Conservation (phyloP, 2,888 invertebrate species). For the Polydrusus tereticollis region DNA sequence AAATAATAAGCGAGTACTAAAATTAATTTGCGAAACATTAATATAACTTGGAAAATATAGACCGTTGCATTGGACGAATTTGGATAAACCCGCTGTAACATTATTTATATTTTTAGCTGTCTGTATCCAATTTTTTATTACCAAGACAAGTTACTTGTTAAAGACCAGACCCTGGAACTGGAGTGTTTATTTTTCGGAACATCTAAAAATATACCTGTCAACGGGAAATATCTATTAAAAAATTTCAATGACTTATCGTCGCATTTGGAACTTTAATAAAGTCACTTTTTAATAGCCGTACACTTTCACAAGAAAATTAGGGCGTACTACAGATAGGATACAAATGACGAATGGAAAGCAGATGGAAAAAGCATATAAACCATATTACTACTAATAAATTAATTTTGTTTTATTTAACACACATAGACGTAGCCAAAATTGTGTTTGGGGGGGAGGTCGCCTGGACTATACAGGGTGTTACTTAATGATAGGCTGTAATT, state of each 20-base stretch:
- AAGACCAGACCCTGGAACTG: slow-evolving; percentile 26
- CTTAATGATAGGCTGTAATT: too few relatives aligned
- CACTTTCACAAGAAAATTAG: background rate
- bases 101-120: slow-evolving; percentile 20
- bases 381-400: background rate
- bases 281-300: background rate
- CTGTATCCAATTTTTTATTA: slow-evolving; percentile 13
- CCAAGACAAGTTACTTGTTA: slow-evolving; percentile 26
- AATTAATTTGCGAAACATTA: too few relatives aligned
- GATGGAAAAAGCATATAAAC: background rate
- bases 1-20: too few relatives aligned
- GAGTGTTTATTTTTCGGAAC: slow-evolving; percentile 29
- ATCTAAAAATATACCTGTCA: slow-evolving; percentile 40
- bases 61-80: background rate
- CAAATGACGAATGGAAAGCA: background rate
- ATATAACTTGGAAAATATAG: too few relatives aligned
- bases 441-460: too few relatives aligned
- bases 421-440: too few relatives aligned
- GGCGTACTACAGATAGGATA: background rate
- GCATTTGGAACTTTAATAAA: background rate
- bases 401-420: background rate
- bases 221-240: slow-evolving; percentile 40
- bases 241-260: slow-evolving; percentile 26
- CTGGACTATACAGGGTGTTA: too few relatives aligned
- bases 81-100: background rate